Conservation (phyloP, 2,113 vertebrate genomes). For the Lepisosteus oculatus region DNA sequence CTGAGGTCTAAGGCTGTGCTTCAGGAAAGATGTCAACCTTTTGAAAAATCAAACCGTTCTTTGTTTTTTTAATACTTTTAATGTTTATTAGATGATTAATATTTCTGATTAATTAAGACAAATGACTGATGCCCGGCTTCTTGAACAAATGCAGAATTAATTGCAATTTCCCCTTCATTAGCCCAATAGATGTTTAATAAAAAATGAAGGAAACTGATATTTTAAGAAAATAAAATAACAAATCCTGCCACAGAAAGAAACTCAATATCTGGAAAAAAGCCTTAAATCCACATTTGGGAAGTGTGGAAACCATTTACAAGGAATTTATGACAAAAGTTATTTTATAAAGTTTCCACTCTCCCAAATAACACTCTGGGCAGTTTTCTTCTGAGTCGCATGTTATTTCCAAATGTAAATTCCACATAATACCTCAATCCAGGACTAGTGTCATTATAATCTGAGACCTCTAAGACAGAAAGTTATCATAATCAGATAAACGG, state of each 20-base stretch:
- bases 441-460: not conserved
- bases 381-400: slow-evolving; percentile 6
- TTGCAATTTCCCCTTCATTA: slow-evolving; percentile 24
- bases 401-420: not conserved
- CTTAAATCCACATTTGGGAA: slow-evolving; percentile 17
- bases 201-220: slow-evolving; percentile 13
- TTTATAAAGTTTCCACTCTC: slow-evolving; percentile 20
- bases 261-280: slow-evolving; percentile 2
- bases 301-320: slow-evolving; percentile 25
- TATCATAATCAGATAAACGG: no score
- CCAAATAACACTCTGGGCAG: not conserved
- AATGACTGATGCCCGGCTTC: slow-evolving; percentile 23
- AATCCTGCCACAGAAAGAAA: slow-evolving; percentile 27
- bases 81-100: slow-evolving; percentile 16
- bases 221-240: slow-evolving; percentile 32
- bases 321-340: slow-evolving; percentile 30
- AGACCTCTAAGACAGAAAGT: no score
- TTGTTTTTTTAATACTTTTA: not conserved
- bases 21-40: slow-evolving; percentile 38
- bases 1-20: slow-evolving; percentile 22
- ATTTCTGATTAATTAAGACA: slow-evolving; percentile 30
- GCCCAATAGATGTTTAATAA: slow-evolving; percentile 9
- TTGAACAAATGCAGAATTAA: slow-evolving; percentile 18
- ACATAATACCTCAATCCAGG: not conserved
- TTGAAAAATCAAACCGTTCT: slow-evolving; percentile 27